Evolutionary conservation across 2,888 invertebrate genomes (phyloP).

Genomic region (Platerodrilus igneus): DNA sequence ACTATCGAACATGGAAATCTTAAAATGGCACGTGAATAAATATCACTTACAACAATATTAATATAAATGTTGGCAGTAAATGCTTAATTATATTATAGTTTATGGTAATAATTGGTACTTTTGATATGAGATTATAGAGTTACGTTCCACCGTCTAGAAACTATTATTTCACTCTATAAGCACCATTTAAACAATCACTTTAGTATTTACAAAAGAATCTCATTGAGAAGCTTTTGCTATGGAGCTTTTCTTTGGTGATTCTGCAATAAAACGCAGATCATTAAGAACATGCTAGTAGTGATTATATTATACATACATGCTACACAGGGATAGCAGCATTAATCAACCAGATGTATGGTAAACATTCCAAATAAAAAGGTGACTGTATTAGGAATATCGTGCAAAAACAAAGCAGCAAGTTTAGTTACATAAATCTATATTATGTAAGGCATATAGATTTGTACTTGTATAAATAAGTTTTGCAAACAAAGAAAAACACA

Average conservation of each 20-base stretch:
- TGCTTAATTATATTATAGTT: slow-evolving; percentile 19
- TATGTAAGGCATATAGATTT: too few relatives aligned
- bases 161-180: slow-evolving; percentile 15
- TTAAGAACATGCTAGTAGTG: too few relatives aligned
- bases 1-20: slow-evolving; percentile 10
- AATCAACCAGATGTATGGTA: too few relatives aligned
- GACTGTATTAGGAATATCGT: too few relatives aligned
- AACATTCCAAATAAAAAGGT: too few relatives aligned
- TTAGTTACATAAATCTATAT: too few relatives aligned
- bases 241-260: slow-evolving; percentile 27
- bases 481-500: too few relatives aligned
- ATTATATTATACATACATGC: too few relatives aligned
- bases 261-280: slow-evolving; percentile 34
- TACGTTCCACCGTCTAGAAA: background rate
- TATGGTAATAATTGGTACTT: slow-evolving; percentile 21
- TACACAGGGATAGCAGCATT: too few relatives aligned
- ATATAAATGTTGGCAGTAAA: slow-evolving; percentile 25
- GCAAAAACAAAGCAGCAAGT: too few relatives aligned
- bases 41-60: slow-evolving; percentile 19
- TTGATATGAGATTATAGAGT: slow-evolving; percentile 23
- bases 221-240: slow-evolving; percentile 30
- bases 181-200: slow-evolving; percentile 18
- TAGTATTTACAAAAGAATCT: slow-evolving; percentile 30
- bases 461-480: too few relatives aligned
- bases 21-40: slow-evolving; percentile 11